These are phyloP conservation scores for Lepus americanus DNA, from an alignment of 2,113 vertebrate species.

Conservation along the genomic window DNA sequence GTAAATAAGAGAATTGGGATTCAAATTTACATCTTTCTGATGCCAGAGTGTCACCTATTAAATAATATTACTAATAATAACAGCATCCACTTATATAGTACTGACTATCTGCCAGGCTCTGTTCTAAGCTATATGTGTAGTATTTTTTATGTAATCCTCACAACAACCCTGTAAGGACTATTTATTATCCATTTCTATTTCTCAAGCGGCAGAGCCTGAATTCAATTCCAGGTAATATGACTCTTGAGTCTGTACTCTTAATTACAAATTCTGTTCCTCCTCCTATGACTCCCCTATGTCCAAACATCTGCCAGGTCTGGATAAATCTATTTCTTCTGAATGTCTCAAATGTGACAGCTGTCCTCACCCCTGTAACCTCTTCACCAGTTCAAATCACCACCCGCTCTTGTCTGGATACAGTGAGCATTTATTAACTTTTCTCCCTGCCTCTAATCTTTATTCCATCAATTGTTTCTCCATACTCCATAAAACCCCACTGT, in stretches of 20 bases:
- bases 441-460: slow-evolving; percentile 46
- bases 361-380: neutral
- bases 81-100: slow-evolving; percentile 18
- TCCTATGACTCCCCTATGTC: neutral
- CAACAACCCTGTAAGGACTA: slow-evolving; percentile 46
- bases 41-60: neutral
- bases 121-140: neutral
- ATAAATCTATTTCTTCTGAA: neutral
- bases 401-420: slow-evolving; percentile 40
- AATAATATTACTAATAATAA: slow-evolving; percentile 49
- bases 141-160: slow-evolving; percentile 7
- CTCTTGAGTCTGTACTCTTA: slow-evolving; percentile 50
- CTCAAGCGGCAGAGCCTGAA: neutral
- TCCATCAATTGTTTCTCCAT: slow-evolving; percentile 45
- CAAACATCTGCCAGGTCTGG: slow-evolving; percentile 33
- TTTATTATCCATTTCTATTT: slow-evolving; percentile 21
- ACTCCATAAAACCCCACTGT: neutral
- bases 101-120: neutral
- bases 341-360: slow-evolving; percentile 35
- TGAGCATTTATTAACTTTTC: slow-evolving; percentile 2
- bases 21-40: slow-evolving; percentile 35
- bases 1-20: slow-evolving; percentile 54
- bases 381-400: slow-evolving; percentile 13
- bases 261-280: neutral
- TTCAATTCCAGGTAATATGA: slow-evolving; percentile 15